Percentiles rank a stretch among this genome's conserved stretches.
phyloP scores from a whole-genome alignment of 2,888 invertebrate species.

The Oscheius onirici region DNA sequence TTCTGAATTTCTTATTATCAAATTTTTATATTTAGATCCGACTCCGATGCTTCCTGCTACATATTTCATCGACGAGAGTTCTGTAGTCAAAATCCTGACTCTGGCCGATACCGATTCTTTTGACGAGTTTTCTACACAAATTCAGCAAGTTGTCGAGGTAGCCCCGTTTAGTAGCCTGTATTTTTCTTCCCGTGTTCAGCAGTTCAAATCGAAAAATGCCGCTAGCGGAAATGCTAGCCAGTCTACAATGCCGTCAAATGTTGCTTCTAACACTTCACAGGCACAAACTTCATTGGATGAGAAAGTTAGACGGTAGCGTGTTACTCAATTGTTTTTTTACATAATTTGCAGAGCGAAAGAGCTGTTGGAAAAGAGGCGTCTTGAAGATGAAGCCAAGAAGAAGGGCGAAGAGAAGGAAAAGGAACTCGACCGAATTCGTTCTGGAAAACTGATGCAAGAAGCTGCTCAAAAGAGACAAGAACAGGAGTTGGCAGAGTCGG shows the following conservation, averaged over 20 bases:
- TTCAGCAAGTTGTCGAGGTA: conserved; percentile 34
- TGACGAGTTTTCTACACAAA: conserved; percentile 35
- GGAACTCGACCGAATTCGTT: conserved; percentile 34
- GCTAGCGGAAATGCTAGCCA: background rate
- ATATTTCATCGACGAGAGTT: conserved; percentile 46
- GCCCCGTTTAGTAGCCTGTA: background rate
- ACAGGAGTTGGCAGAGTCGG: conserved; percentile 46
- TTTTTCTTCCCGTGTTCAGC: background rate
- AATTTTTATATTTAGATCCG: conserved; percentile 38
- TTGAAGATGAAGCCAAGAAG: conserved; percentile 42
- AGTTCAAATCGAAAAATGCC: background rate
- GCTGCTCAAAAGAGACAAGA: conserved; percentile 42
- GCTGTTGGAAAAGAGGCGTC: conserved; percentile 43
- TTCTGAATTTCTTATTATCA: background rate
- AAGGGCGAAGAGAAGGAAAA: conserved; percentile 41
- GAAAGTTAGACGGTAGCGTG: conserved; percentile 4
- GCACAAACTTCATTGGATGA: conserved; percentile 3
- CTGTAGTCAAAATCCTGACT: conserved; percentile 45
- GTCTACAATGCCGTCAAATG: too few species aligned
- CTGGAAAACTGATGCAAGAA: conserved; percentile 36
- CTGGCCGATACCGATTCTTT: conserved; percentile 28
- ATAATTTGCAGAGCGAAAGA: conserved; percentile 40
- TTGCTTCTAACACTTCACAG: background rate
- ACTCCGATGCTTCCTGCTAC: conserved; percentile 47
- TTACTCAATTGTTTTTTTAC: background rate